phyloP scores from a whole-genome alignment of 1,140 invertebrate genomes.

The Saccostrea echinata region DNA sequence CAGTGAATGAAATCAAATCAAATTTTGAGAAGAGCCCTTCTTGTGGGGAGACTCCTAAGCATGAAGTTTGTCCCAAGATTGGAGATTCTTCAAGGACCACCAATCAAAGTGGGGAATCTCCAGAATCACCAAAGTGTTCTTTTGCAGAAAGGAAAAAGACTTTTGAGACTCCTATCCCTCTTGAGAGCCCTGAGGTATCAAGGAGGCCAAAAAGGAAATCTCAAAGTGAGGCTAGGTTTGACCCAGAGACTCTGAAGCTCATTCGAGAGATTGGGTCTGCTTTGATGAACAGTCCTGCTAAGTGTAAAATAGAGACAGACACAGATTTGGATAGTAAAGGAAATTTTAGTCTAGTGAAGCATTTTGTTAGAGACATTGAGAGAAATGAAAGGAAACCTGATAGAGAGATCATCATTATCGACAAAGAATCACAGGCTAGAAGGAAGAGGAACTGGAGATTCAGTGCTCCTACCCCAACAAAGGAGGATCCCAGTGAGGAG shows the following conservation, averaged over 20 bases:
- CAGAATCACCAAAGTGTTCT: constrained; percentile 1
- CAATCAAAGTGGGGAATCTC: not conserved
- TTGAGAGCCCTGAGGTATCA: not conserved
- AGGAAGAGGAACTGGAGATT: constrained; percentile 43
- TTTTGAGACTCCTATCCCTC: not conserved
- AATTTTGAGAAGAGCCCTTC: constrained; percentile 28
- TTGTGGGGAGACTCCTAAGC: not conserved
- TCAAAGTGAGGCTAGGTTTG: constrained; percentile 49
- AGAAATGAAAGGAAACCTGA: constrained; percentile 53
- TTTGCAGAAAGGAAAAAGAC: constrained; percentile 23
- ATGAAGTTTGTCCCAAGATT: not conserved
- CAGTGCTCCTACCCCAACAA: constrained; percentile 14
- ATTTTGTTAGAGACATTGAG: constrained; percentile 72
- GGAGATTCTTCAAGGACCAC: not conserved
- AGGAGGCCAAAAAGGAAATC: constrained; percentile 4
- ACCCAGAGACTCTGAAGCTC: constrained; percentile 67
- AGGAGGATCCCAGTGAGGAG: not conserved
- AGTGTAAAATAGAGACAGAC: constrained; percentile 55
- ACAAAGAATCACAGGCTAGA: constrained; percentile 54
- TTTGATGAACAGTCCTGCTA: constrained; percentile 68
- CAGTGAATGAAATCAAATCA: not conserved
- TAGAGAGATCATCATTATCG: constrained; percentile 68
- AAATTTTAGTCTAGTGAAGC: constrained; percentile 63
- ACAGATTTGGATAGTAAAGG: constrained; percentile 52
- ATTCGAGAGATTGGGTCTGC: constrained; percentile 73